Evolutionary conservation across 2,888 invertebrate genomes (phyloP), one percentile per base, ranked within the genome.

Genomic region (Dasysyrphus albostriatus): DNA sequence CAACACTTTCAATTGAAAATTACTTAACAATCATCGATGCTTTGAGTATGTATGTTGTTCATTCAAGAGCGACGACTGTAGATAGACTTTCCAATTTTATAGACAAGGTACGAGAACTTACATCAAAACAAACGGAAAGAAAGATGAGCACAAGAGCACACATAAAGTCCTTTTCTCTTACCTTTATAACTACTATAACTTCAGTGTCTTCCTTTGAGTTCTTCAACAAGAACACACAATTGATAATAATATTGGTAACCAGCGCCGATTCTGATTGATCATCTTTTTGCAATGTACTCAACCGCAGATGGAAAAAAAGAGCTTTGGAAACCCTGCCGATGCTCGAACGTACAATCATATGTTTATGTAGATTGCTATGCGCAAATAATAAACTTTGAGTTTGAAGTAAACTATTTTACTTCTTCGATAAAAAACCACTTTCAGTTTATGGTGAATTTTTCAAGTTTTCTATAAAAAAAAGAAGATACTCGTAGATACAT

Each of bases 1-100:
- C n/a, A 74, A 75, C 69, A 81, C 80, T 75, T 69, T 14, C 69
- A 81, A 81, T 85, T 69, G 81, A 81, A 81, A 84, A 81, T 81
- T 81, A 77, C 67, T 81, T 80, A 85, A 85, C 84, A 85, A 77
- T 77, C 80, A 85, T 83, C 77, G 77, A 77, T 72, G 70, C 49
- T 34, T 69, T 73, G 69, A 61, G 67, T 29, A 47, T 42, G 42
- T 75, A 56, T 61, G 61, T 61, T 61, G 61, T 61, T 42, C 69
- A 78, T 47, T 85, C 73, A 74, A 74, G 76, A 73, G 19, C 8
- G 7, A 24, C 10, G 29, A 29, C 44, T 59, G 12, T 10, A 12
- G 1, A 7, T 32, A 44, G 9, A 14, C 5, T 24, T 24, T 63
- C n/a, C 16, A 10, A n/a, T n/a, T n/a, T n/a, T n/a, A n/a, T n/a